Conservation (phyloP, 2,888 invertebrate species). For the Tineola bisselliella region DNA sequence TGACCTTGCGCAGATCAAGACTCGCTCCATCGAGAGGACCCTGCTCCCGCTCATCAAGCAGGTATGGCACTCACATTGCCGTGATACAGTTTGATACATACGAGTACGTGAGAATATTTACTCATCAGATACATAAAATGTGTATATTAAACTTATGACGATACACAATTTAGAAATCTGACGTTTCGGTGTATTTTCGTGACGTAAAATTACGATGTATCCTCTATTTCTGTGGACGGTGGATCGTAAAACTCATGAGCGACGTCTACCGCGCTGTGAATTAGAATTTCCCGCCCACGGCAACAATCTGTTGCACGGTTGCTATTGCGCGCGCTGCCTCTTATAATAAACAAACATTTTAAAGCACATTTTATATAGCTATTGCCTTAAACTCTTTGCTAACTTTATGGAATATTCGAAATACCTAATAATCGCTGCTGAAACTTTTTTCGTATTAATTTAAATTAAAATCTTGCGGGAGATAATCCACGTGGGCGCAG, state of each 20-base stretch:
- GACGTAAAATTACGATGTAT: conserved; percentile 11
- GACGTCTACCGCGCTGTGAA: conserved; percentile 26
- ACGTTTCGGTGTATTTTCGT: conserved; percentile 29
- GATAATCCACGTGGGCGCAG: conserved; percentile 21
- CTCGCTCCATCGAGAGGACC: conserved; percentile 93
- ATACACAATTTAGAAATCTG: conserved; percentile 25
- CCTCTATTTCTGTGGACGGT: conserved; percentile 13
- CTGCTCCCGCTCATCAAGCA: conserved; percentile 93
- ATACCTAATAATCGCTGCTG: not conserved
- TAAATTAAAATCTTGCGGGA: not conserved
- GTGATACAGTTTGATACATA: not conserved
- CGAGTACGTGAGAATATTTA: not conserved
- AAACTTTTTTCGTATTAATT: not conserved
- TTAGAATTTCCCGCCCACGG: conserved; percentile 53
- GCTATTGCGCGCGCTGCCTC: conserved; percentile 38
- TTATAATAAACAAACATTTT: conserved; percentile 20
- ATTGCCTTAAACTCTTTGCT: not conserved
- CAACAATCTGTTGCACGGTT: conserved; percentile 55
- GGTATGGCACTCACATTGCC: conserved; percentile 68
- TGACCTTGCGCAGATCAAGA: conserved; percentile 83
- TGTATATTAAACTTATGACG: not conserved
- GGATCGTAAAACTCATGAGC: conserved; percentile 10
- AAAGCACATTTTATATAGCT: conserved; percentile 35
- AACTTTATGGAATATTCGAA: not conserved
- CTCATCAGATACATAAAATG: not conserved